Percentiles rank a stretch among this genome's conserved stretches.
Evolutionary conservation across 2,113 vertebrate genomes (phyloP).

Genomic region (Zapus hudsonius): DNA sequence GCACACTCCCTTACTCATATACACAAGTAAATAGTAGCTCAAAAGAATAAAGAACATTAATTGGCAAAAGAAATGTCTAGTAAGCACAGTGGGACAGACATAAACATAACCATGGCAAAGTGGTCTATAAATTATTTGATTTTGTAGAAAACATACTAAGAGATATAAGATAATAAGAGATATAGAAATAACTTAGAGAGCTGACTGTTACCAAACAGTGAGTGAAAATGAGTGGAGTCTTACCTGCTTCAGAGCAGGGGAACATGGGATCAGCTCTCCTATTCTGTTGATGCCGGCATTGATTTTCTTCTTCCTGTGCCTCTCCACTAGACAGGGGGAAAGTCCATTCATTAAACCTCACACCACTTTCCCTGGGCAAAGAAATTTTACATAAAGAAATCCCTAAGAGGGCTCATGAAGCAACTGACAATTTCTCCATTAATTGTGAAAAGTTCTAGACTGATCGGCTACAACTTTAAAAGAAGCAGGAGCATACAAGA

Average conservation of each 20-base stretch:
- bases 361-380: conserved; percentile 21
- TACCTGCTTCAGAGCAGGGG: conserved; percentile 97
- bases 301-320: conserved; percentile 99
- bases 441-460: background rate
- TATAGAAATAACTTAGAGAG: background rate
- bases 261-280: conserved; percentile 97
- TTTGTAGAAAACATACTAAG: no score
- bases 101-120: no score
- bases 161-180: no score
- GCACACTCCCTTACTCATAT: no score
- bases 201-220: conserved; percentile 19
- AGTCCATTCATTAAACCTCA: conserved; percentile 54
- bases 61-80: no score
- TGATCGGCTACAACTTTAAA: background rate
- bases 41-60: no score
- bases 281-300: conserved; percentile 98
- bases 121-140: no score
- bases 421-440: background rate
- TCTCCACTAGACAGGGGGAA: conserved; percentile 91
- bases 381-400: conserved; percentile 56
- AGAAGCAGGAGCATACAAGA: background rate
- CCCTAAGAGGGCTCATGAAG: background rate
- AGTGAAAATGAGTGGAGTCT: conserved; percentile 61
- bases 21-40: no score
- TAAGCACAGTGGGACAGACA: no score